Percentiles rank a stretch among this genome's conserved stretches.
Conservation (phyloP, 2,888 invertebrate genomes). For the Ditylenchus weischeri region DNA sequence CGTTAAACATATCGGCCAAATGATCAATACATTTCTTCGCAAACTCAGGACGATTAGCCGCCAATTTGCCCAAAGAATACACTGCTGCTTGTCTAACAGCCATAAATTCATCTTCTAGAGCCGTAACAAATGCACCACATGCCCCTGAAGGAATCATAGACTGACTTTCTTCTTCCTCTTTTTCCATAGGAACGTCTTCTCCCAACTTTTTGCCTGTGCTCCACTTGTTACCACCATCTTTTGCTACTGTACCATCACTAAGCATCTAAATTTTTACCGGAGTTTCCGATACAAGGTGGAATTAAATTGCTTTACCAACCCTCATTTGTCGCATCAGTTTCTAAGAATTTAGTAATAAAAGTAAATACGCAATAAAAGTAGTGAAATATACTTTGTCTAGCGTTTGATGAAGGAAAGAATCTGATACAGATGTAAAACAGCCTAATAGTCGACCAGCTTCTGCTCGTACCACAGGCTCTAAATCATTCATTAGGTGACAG, state of each 20-base stretch:
- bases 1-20: slow-evolving; percentile 98
- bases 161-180: slow-evolving; percentile 65
- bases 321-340: slow-evolving; percentile 93
- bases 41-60: slow-evolving; percentile 72
- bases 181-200: slow-evolving; percentile 78
- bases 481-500: slow-evolving; percentile 86
- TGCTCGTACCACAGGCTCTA: slow-evolving; percentile 65
- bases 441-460: slow-evolving; percentile 65
- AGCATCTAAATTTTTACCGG: slow-evolving; percentile 3
- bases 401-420: slow-evolving; percentile 86
- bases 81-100: slow-evolving; percentile 92
- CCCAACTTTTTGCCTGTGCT: slow-evolving; percentile 82
- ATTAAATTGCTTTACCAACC: slow-evolving; percentile 61
- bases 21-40: slow-evolving; percentile 84
- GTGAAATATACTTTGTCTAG: slow-evolving; percentile 71
- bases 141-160: slow-evolving; percentile 85
- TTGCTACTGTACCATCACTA: slow-evolving; percentile 17
- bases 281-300: not conserved
- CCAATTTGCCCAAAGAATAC: slow-evolving; percentile 84
- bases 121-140: slow-evolving; percentile 96
- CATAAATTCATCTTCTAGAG: slow-evolving; percentile 92
- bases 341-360: slow-evolving; percentile 25
- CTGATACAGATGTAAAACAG: slow-evolving; percentile 79
- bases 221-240: slow-evolving; percentile 68
- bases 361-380: too few relatives aligned